A percentile compares a stretch with the other conserved stretches of the same genome.
Evolutionary conservation across 2,113 vertebrate genomes (phyloP).

Genomic region (Cavia aperea): DNA sequence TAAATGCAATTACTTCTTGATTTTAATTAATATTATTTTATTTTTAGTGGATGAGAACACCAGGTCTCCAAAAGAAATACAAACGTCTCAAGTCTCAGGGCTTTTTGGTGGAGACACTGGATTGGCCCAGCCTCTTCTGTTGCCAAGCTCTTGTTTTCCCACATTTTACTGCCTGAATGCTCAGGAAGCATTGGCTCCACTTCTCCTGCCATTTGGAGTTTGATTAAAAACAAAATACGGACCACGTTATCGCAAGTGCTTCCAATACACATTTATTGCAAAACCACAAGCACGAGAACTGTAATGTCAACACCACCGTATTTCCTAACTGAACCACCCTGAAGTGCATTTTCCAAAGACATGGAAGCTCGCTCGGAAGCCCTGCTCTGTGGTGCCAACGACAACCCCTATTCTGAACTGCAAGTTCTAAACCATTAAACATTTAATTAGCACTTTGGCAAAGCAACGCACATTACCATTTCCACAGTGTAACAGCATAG

Average conservation of each 20-base stretch:
- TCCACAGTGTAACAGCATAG: slow-evolving; percentile 51
- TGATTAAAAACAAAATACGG: slow-evolving; percentile 64
- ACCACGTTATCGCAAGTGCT: slow-evolving; percentile 45
- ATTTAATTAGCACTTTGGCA: slow-evolving; percentile 66
- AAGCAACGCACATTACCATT: slow-evolving; percentile 60
- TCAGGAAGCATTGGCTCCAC: slow-evolving; percentile 48
- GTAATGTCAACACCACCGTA: slow-evolving; percentile 33
- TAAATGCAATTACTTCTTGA: background rate
- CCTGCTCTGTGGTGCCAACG: slow-evolving; percentile 13
- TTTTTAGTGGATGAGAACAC: background rate
- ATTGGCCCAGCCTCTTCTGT: background rate
- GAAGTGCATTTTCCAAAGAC: slow-evolving; percentile 1
- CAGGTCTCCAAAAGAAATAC: background rate
- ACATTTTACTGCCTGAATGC: slow-evolving; percentile 20
- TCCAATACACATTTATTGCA: slow-evolving; percentile 60
- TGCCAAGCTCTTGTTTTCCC: background rate
- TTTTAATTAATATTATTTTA: background rate
- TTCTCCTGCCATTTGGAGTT: slow-evolving; percentile 64
- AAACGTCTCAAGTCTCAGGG: background rate
- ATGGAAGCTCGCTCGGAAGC: background rate
- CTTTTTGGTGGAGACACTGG: background rate
- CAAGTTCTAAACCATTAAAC: slow-evolving; percentile 63
- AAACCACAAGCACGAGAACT: slow-evolving; percentile 55
- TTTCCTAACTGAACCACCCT: slow-evolving; percentile 36
- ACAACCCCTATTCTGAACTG: slow-evolving; percentile 37